Evolutionary conservation across 2,797 vertebrate species (phyloP).

Genomic region (Micropoecilia bifurca): DNA sequence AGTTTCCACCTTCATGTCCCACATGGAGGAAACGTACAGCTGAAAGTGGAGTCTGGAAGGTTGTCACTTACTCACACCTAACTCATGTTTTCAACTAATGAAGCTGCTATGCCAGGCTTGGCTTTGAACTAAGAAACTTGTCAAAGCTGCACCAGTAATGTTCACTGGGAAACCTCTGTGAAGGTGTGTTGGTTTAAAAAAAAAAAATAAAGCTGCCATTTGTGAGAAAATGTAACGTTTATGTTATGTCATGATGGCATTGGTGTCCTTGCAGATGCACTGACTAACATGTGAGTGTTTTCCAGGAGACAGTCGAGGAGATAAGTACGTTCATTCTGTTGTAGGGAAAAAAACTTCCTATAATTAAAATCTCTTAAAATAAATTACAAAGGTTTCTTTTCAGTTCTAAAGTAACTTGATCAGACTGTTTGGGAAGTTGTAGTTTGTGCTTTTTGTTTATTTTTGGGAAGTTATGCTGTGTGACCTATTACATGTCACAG

Average conservation of each 20-base stretch:
- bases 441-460: not conserved
- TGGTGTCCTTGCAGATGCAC: no score
- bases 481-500: not conserved
- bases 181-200: no score
- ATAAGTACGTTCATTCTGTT: not conserved
- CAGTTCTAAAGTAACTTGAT: not conserved
- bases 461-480: no score
- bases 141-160: not conserved
- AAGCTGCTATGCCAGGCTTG: not conserved
- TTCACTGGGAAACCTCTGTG: not conserved
- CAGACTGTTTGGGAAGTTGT: not conserved
- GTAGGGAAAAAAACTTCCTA: not conserved
- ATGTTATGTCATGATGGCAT: no score
- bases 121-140: not conserved
- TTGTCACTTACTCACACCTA: conserved; percentile 3
- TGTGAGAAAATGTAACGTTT: no score
- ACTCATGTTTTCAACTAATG: conserved; percentile 39
- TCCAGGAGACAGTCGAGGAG: no score
- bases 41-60: no score
- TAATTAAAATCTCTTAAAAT: not conserved
- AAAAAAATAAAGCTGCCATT: no score
- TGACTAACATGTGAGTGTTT: no score
- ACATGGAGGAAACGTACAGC: conserved; percentile 10
- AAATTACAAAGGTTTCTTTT: not conserved
- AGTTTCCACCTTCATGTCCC: not conserved